phyloP scores from a whole-genome alignment of 2,797 vertebrate species.

The Calcarius lapponicus region DNA sequence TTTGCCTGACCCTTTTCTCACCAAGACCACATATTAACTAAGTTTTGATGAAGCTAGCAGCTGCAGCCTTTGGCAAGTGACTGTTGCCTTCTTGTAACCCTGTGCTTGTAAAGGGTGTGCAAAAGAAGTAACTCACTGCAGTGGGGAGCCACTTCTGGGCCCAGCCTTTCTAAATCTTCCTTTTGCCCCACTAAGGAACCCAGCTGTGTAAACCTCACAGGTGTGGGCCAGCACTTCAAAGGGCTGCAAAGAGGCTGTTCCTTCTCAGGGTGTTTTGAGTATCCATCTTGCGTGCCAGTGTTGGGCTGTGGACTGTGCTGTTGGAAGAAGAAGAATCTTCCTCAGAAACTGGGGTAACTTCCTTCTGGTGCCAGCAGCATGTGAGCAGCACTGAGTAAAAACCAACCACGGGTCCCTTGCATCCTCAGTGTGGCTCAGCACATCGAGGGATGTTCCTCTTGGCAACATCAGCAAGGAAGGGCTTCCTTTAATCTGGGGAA shows the following conservation, averaged over 20 bases:
- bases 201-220: background rate
- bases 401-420: accelerated
- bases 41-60: background rate
- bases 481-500: background rate
- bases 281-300: background rate
- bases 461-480: background rate
- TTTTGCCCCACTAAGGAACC: background rate
- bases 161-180: background rate
- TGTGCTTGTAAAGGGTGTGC: background rate
- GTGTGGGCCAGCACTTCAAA: background rate
- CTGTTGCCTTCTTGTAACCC: background rate
- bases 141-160: background rate
- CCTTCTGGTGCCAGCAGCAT: background rate
- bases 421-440: background rate
- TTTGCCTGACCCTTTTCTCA: background rate
- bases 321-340: background rate
- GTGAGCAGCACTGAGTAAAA: background rate
- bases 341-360: background rate
- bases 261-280: background rate
- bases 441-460: background rate
- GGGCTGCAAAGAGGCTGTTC: background rate
- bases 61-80: background rate
- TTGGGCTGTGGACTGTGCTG: background rate
- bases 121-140: background rate
- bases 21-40: background rate